Evolutionary conservation across 2,888 invertebrate genomes (phyloP).

Genomic region (Drosophila robusta): DNA sequence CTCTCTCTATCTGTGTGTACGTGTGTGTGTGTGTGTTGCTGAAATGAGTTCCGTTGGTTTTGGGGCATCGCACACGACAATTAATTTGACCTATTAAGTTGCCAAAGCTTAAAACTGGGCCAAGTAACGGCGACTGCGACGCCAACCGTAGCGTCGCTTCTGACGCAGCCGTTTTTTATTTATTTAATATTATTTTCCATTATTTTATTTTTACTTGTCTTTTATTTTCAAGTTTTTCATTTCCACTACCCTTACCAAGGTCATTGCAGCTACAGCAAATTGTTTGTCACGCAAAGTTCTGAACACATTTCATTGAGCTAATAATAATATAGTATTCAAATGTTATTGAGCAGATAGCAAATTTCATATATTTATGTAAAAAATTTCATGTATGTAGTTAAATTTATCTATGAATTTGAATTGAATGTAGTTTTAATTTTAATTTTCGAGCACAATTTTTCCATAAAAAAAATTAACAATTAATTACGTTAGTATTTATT

Average conservation of each 20-base stretch:
- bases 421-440: too few species aligned
- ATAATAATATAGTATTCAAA: too few species aligned
- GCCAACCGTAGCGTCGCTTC: slow-evolving; percentile 19
- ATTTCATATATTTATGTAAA: too few species aligned
- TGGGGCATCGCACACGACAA: slow-evolving; percentile 40
- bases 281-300: background rate
- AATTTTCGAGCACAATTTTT: too few species aligned
- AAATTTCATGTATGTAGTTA: too few species aligned
- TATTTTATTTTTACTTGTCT: slow-evolving; percentile 1
- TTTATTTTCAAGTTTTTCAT: slow-evolving; percentile 29
- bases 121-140: slow-evolving; percentile 28
- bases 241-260: slow-evolving; percentile 11
- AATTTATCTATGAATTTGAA: too few species aligned
- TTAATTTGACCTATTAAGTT: slow-evolving; percentile 58
- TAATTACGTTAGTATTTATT: too few species aligned
- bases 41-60: slow-evolving; percentile 21
- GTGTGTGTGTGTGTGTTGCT: slow-evolving; percentile 3
- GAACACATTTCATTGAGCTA: too few species aligned
- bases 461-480: too few species aligned
- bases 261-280: slow-evolving; percentile 6
- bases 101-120: slow-evolving; percentile 62
- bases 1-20: background rate
- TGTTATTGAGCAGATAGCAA: too few species aligned
- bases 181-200: slow-evolving; percentile 3
- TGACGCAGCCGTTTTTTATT: slow-evolving; percentile 8